phyloP scores from a whole-genome alignment of 2,888 invertebrate species.

The Nasonia oneida region DNA sequence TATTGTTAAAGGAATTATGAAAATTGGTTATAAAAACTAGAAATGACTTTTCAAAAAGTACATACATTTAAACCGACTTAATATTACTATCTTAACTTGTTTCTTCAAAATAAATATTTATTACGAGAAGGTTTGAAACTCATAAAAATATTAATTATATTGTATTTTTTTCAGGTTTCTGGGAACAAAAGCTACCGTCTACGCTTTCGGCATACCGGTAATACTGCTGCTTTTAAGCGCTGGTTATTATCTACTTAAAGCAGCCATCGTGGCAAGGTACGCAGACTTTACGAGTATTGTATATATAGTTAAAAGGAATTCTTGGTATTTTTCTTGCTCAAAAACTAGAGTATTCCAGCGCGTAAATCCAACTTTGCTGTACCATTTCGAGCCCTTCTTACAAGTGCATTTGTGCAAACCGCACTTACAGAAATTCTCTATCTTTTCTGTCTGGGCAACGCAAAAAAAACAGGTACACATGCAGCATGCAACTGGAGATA shows the following conservation, averaged over 20 bases:
- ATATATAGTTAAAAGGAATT: background rate
- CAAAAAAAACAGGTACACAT: conserved; percentile 79
- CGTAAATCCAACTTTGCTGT: conserved; percentile 12
- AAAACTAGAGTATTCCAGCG: conserved; percentile 11
- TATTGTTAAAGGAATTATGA: no score
- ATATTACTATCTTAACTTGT: background rate
- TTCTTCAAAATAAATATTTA: conserved; percentile 12
- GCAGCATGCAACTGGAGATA: conserved; percentile 82
- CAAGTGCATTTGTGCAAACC: background rate
- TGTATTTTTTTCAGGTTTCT: conserved; percentile 79
- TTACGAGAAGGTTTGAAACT: background rate
- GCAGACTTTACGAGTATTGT: background rate
- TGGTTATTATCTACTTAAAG: conserved; percentile 80
- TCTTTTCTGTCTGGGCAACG: conserved; percentile 25
- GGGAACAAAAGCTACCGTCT: conserved; percentile 79
- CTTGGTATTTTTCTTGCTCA: background rate
- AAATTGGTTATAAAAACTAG: no score
- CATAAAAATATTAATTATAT: background rate
- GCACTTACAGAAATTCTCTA: background rate
- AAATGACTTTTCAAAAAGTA: background rate
- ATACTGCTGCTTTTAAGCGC: conserved; percentile 79
- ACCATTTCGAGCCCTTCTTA: background rate
- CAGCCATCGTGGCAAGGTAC: conserved; percentile 81
- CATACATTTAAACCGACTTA: background rate
- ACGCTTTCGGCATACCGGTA: conserved; percentile 81